A percentile compares a stretch with the other conserved stretches of the same genome.
Evolutionary conservation across 2,888 invertebrate species (phyloP).

Genomic region (Amiota mariae): DNA sequence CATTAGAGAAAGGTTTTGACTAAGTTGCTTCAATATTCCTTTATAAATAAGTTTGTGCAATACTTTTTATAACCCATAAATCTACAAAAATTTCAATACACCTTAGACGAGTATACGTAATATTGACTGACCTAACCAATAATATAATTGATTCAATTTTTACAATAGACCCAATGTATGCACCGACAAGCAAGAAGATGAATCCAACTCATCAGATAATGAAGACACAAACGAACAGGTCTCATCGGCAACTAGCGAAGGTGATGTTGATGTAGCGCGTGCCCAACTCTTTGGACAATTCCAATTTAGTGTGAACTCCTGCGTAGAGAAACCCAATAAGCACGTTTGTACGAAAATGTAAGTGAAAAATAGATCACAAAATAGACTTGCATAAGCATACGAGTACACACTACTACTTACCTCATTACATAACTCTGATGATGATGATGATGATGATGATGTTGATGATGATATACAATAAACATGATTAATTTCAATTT

Average conservation of each 20-base stretch:
- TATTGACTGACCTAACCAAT: no score
- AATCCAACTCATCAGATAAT: constrained; percentile 42
- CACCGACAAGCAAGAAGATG: constrained; percentile 76
- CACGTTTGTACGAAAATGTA: constrained; percentile 73
- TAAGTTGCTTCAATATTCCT: no score
- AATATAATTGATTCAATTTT: not conserved
- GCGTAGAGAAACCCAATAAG: constrained; percentile 72
- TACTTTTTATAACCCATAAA: no score
- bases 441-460: no score
- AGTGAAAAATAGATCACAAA: constrained; percentile 51
- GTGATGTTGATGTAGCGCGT: constrained; percentile 53
- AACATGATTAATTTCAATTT: constrained; percentile 26
- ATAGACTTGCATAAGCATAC: constrained; percentile 4
- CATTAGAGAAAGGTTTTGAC: no score
- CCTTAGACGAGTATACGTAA: no score
- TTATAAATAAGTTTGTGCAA: no score
- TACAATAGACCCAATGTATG: constrained; percentile 77
- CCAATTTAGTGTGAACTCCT: constrained; percentile 73
- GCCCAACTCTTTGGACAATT: constrained; percentile 66
- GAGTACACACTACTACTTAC: no score
- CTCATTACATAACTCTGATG: no score
- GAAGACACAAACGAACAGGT: constrained; percentile 51
- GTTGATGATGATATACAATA: not conserved
- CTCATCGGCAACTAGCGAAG: constrained; percentile 48
- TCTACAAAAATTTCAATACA: no score